Base-by-base conservation (phyloP, 2,113 vertebrate genomes). In the Otolemur garnettii region DNA sequence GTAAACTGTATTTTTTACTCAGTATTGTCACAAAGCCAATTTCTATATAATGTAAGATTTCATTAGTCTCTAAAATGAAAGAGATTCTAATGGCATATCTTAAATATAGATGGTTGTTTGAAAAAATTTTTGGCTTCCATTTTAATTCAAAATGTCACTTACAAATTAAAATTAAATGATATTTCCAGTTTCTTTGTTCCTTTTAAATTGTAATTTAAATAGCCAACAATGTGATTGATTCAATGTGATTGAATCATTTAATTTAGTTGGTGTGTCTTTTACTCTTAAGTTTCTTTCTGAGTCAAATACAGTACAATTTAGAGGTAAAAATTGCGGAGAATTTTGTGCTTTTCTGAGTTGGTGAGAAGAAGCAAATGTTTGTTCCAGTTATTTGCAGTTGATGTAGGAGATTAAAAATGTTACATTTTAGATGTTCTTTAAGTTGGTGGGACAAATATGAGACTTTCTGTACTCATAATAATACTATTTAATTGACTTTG, bases 101-200 rank as follows among this genome's bases (percentile, higher is more conserved):
- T 90, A 84, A 87, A 88, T 59, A 75, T 59, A 57, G 66, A 90
- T 72, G 66, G 8, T 75, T n/a, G 26, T 83, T 74, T 86, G n/a
- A 69, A 93, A 93, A 38, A 5, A 50, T 38, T 15, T 60, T 96
- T 95, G 62, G 59, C 79, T 96, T 26, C 59, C 75, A 94, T 80
- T 95, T 94, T 95, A 83, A 50, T 92, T 95, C 71, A 84, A 87
- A 90, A 93, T 80, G 42, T 84, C 59, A 87, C 55, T 84, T 80
- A 86, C 85, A 78, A 85, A 77, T 89, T 94, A 50, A 50, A 81
- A 60, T 74, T 82, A 74, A 92, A 59, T 11, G 82, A 35, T 86
- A 62, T 83, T 90, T 96, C 35, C 33, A 69, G 86, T 86, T 30
- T 92, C 55, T 81, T 87, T 45, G 71, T 10, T 53, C 13, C 45